Conservation (phyloP, 2,797 vertebrate genomes). For the Fistularia tabacaria region DNA sequence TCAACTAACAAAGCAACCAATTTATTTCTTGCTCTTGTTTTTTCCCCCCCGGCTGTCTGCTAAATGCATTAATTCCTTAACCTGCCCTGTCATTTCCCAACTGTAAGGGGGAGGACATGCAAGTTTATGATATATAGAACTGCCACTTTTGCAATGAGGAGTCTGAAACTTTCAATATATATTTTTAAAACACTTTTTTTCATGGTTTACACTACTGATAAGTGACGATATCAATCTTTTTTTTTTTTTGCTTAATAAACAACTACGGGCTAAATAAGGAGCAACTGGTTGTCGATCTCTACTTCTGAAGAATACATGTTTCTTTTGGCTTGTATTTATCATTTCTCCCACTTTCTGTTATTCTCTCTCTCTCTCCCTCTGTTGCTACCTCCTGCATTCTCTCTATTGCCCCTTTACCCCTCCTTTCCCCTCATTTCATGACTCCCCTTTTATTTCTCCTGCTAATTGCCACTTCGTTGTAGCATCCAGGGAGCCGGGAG, state of each 20-base stretch:
- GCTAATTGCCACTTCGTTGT: constrained; percentile 69
- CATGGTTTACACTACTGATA: too few relatives aligned
- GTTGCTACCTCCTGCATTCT: constrained; percentile 4
- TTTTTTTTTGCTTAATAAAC: neutral
- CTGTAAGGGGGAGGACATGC: too few relatives aligned
- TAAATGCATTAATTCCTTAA: too few relatives aligned
- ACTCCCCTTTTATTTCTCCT: constrained; percentile 44
- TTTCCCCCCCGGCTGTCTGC: too few relatives aligned
- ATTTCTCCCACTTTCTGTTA: neutral
- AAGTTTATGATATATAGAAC: too few relatives aligned
- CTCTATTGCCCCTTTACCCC: constrained; percentile 2
- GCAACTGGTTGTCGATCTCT: too few relatives aligned
- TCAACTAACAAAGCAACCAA: neutral
- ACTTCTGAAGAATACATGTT: too few relatives aligned
- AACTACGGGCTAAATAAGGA: too few relatives aligned
- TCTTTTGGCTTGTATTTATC: neutral
- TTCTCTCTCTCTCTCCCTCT: neutral
- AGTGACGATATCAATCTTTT: neutral
- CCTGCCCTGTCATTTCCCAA: too few relatives aligned
- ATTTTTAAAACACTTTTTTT: too few relatives aligned
- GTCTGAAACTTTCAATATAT: too few relatives aligned
- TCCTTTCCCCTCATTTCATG: constrained; percentile 34
- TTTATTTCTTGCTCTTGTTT: neutral
- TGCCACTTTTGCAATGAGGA: too few relatives aligned
- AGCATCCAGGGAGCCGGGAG: constrained; percentile 58